Evolutionary conservation across 2,113 vertebrate genomes (phyloP), one percentile per base, ranked within the genome.

Genomic region (Myiozetetes cayanensis): DNA sequence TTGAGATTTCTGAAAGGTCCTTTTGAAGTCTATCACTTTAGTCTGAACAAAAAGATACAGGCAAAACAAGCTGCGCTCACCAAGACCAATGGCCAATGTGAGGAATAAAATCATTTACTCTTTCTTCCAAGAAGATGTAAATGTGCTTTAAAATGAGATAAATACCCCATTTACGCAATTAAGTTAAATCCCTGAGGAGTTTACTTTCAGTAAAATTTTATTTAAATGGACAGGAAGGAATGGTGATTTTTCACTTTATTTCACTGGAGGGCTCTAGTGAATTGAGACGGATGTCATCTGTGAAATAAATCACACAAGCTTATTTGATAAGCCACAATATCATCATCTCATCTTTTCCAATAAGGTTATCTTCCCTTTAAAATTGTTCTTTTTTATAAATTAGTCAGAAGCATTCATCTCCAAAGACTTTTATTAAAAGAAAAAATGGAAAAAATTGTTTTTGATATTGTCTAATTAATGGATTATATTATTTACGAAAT

Each of bases 181-280:
- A 91, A 91, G n/a, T 82, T 82, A 85, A 89, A 89, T 49, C 71
- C 63, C 53, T 0, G 3, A 70, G 28, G 61, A 93, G 81, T 72
- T 74, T 30, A 70, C 73, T 92, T 76, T 53, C 56, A 93, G 86
- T 46, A 94, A 93, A 88, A 78, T 81, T 95, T 96, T 88, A 92
- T 90, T 94, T 94, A 82, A 77, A 83, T 84, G 73, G 93, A 85
- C 52, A 90, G 53, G 74, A 85, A 86, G 44, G 47, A 93, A 74
- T 53, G 30, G 86, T 89, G 46, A 79, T 87, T 84, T 83, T 94
- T 96, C 50, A 95, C 82, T 82, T 96, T 25, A 31, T 88, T 94
- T 95, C 93, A 94, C 79, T 94, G 67, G 33, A 93, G 66, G 89
- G 65, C 47, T 94, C 55, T 93, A 72, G 2, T 72, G 58, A 88